Base-by-base conservation (phyloP, 2,888 invertebrate species). In the Alsophila aescularia region DNA sequence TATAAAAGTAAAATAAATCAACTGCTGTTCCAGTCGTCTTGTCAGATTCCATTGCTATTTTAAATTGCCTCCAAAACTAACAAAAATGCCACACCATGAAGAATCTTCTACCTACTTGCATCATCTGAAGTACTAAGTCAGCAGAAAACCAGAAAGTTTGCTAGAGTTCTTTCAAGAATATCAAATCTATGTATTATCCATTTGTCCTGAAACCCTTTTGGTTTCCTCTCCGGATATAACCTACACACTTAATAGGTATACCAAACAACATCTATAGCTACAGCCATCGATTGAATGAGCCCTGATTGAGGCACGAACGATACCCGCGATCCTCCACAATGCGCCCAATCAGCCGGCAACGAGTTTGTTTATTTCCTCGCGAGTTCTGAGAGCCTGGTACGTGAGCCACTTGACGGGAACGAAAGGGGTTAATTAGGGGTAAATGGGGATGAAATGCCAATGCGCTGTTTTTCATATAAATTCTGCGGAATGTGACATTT, bases 341-440 rank as follows among this genome's bases (percentile, higher is more conserved):
- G 77, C 76, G 69, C 69, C 72, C 85, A 85, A 85, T 85, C 85
- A 83, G 73, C 37, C 60, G 67, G 69, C 72, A 74, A 73, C 73
- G 73, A 77, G 77, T 75, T 76, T 76, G 81, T 77, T 72, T 70
- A 67, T 66, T 55, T 61, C 51, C 53, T 66, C 58, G 58, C 59
- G 61, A 52, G 45, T 62, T 48, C 64, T 66, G 52, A 48, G 53
- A 48, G 54, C 57, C 66, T 52, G 47, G 61, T 62, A 47, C 50
- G 60, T 60, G 47, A 57, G 61, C 54, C 56, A 57, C 61, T 61
- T 52, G 50, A 58, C 49, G 47, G 52, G 51, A 44, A 57, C 53
- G 43, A 53, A 50, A 56, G 59, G 60, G 60, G 58, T 61, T 60
- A 60, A 62, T 62, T 62, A 58, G 32, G 52, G 40, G 27, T 49